Evolutionary conservation across 1,140 invertebrate species (phyloP).

Genomic region (Hestina assimilis): DNA sequence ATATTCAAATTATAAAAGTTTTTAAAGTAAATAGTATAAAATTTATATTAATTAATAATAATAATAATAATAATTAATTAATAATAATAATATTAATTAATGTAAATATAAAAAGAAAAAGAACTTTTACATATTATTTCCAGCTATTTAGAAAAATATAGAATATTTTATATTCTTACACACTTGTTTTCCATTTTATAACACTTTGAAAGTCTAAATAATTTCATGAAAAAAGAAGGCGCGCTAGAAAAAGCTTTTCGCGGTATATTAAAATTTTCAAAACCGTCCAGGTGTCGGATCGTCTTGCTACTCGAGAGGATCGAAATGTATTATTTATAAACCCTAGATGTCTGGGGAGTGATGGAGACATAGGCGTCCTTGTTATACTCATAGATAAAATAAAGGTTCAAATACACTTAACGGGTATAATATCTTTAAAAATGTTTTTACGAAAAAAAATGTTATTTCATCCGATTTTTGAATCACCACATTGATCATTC

Average conservation of each 20-base stretch:
- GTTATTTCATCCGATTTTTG: too few relatives aligned
- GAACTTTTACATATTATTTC: too few relatives aligned
- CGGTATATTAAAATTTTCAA: conserved; percentile 45
- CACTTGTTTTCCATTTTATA: neutral
- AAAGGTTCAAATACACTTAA: conserved; percentile 7
- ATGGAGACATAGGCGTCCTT: conserved; percentile 31
- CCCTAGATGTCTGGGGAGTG: conserved; percentile 37
- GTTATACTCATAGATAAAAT: conserved; percentile 4
- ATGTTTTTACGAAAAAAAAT: too few relatives aligned
- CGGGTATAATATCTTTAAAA: neutral
- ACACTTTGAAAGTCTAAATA: neutral
- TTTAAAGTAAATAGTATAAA: neutral
- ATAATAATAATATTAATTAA: too few relatives aligned
- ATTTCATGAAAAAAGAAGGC: conserved; percentile 3
- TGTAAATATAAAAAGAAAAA: too few relatives aligned
- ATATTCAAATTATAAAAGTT: too few relatives aligned
- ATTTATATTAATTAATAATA: too few relatives aligned
- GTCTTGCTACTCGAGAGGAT: conserved; percentile 41
- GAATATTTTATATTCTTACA: too few relatives aligned
- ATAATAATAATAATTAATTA: too few relatives aligned
- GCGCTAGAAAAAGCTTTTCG: conserved; percentile 19
- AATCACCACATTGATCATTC: too few relatives aligned
- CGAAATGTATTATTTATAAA: conserved; percentile 69
- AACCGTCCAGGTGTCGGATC: conserved; percentile 39
- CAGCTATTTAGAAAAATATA: too few relatives aligned